A percentile compares a stretch with the other conserved stretches of the same genome.
phyloP scores from a whole-genome alignment of 2,113 vertebrate species.

The Rhegmatorhina hoffmannsi region DNA sequence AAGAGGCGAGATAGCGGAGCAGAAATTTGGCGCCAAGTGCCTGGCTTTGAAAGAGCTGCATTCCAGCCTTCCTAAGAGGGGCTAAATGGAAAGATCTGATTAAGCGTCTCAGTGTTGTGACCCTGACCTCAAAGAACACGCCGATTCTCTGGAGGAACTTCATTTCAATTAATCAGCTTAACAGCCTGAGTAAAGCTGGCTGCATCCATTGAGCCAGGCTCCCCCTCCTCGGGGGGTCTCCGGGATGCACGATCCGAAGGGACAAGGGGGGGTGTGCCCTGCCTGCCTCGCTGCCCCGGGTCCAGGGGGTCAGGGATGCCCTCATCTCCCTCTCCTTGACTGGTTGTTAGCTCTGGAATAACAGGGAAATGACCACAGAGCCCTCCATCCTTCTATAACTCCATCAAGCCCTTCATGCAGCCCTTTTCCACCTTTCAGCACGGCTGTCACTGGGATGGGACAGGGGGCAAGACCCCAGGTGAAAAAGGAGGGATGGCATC shows the following conservation, averaged over 20 bases:
- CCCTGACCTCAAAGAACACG: conserved; percentile 74
- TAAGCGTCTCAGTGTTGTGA: conserved; percentile 75
- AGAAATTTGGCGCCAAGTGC: conserved; percentile 60
- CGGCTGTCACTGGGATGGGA: neutral
- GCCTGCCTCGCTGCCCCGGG: neutral
- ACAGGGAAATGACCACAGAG: neutral
- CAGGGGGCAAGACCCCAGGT: rapidly evolving
- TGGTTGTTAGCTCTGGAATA: neutral
- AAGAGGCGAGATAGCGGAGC: conserved; percentile 36
- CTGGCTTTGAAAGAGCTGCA: conserved; percentile 38
- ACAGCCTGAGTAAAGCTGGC: conserved; percentile 48
- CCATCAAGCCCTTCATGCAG: rapidly evolving
- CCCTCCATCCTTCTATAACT: rapidly evolving
- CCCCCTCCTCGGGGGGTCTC: neutral
- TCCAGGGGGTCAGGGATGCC: neutral
- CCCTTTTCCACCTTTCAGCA: neutral
- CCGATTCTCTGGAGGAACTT: conserved; percentile 73
- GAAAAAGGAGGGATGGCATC: neutral
- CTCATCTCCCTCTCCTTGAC: neutral
- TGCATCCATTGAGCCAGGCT: neutral
- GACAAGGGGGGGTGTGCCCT: rapidly evolving
- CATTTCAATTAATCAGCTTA: conserved; percentile 74
- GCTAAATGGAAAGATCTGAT: conserved; percentile 74
- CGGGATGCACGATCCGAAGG: neutral
- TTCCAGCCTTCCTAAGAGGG: conserved; percentile 74